phyloP scores from a whole-genome alignment of 2,113 vertebrate genomes.

The Xyliphius kryptos region DNA sequence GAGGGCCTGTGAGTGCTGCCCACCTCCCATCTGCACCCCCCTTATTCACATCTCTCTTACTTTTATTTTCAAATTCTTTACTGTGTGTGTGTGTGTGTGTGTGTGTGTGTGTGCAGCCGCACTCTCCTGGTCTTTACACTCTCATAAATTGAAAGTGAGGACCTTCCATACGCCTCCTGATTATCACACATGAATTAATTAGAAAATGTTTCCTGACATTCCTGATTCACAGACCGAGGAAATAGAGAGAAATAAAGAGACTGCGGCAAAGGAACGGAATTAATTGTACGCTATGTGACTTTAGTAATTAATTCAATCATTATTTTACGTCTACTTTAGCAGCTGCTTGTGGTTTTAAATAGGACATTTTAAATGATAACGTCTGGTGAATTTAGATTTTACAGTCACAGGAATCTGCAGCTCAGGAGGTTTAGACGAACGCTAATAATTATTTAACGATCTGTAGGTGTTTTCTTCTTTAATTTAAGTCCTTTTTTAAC shows the following conservation, averaged over 20 bases:
- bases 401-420: slow-evolving; percentile 19
- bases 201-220: slow-evolving; percentile 78
- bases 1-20: no score
- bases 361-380: slow-evolving; percentile 61
- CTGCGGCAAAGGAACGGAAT: slow-evolving; percentile 71
- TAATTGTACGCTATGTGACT: slow-evolving; percentile 75
- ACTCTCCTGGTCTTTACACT: slow-evolving; percentile 50
- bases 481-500: no score
- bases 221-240: slow-evolving; percentile 55
- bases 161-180: slow-evolving; percentile 71
- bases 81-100: not conserved
- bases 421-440: no score
- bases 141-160: slow-evolving; percentile 73
- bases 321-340: slow-evolving; percentile 69
- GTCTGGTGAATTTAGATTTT: slow-evolving; percentile 39
- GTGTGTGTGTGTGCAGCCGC: not conserved
- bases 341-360: slow-evolving; percentile 66
- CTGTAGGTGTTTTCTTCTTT: no score
- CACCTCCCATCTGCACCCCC: no score
- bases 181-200: slow-evolving; percentile 78
- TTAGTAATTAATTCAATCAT: slow-evolving; percentile 77
- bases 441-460: no score
- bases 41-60: no score
- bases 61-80: no score
- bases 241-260: no score